phyloP scores from a whole-genome alignment of 2,797 vertebrate species.

The Takifugu ocellatus region DNA sequence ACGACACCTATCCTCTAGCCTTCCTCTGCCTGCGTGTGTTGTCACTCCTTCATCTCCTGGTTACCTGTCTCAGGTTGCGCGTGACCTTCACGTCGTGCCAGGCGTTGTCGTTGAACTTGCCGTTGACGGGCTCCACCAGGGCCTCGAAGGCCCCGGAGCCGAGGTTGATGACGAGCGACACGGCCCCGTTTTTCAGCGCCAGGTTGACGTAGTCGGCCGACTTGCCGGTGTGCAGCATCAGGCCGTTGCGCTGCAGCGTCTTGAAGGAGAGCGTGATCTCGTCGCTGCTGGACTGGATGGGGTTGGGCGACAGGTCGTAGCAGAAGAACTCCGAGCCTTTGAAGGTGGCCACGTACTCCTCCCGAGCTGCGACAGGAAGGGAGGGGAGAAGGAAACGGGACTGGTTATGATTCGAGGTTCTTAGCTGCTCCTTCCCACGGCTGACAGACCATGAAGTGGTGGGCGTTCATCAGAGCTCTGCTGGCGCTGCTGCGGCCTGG shows the following conservation, averaged over 20 bases:
- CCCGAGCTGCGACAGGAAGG: constrained; percentile 81
- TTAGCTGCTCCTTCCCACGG: too few relatives aligned
- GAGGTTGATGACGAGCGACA: constrained; percentile 99
- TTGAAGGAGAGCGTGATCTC: constrained; percentile 99
- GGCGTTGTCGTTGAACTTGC: constrained; percentile 99
- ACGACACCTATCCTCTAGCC: too few relatives aligned
- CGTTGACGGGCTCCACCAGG: constrained; percentile 98
- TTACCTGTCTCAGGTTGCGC: constrained; percentile 99
- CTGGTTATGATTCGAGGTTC: too few relatives aligned
- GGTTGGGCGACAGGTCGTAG: constrained; percentile 97
- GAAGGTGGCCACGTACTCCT: constrained; percentile 98
- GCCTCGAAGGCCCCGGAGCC: constrained; percentile 99
- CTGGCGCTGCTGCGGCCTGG: too few relatives aligned
- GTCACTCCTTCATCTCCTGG: constrained; percentile 54
- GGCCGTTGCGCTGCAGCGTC: constrained; percentile 98
- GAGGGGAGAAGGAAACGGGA: too few relatives aligned
- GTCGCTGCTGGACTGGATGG: constrained; percentile 98
- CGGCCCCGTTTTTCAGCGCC: constrained; percentile 97
- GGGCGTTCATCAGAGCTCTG: too few relatives aligned
- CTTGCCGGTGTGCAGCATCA: constrained; percentile 99
- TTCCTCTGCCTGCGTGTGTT: too few relatives aligned
- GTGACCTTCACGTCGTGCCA: constrained; percentile 99
- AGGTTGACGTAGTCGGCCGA: constrained; percentile 99
- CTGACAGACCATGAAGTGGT: too few relatives aligned
- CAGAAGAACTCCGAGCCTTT: constrained; percentile 99